Evolutionary conservation across 2,797 vertebrate species (phyloP).

Genomic region (Staurois parvus): DNA sequence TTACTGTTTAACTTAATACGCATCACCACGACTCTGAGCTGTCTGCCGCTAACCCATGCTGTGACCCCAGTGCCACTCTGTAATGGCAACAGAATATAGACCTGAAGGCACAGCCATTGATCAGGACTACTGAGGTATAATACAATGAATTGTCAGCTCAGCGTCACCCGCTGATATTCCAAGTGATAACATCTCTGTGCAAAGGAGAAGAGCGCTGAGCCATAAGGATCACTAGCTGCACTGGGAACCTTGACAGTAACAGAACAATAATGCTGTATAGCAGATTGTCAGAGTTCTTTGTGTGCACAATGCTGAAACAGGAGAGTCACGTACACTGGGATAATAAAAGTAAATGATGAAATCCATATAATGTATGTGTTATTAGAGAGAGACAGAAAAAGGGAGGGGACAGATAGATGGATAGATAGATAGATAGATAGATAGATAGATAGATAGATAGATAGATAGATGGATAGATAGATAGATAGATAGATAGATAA

Average conservation of each 20-base stretch:
- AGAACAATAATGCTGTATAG: no score
- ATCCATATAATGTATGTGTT: background rate
- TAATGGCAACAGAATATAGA: background rate
- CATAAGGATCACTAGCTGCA: no score
- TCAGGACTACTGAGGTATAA: background rate
- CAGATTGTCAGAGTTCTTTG: no score
- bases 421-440: constrained; percentile 9
- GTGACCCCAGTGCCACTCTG: constrained; percentile 1
- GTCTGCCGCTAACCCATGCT: constrained; percentile 21
- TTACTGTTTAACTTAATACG: constrained; percentile 33
- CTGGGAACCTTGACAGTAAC: no score
- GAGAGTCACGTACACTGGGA: no score
- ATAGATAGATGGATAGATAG: background rate
- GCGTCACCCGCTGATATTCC: background rate
- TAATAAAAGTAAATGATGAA: background rate
- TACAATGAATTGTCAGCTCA: background rate
- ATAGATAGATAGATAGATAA: no score
- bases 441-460: constrained; percentile 15
- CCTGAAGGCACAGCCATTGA: background rate
- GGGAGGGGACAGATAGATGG: background rate
- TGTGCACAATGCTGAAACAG: no score
- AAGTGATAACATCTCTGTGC: no score
- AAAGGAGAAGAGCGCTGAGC: background rate
- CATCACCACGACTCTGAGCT: constrained; percentile 20
- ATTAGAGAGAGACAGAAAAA: background rate